Evolutionary conservation across 2,888 invertebrate species (phyloP).

Genomic region (Heliconius hortense): DNA sequence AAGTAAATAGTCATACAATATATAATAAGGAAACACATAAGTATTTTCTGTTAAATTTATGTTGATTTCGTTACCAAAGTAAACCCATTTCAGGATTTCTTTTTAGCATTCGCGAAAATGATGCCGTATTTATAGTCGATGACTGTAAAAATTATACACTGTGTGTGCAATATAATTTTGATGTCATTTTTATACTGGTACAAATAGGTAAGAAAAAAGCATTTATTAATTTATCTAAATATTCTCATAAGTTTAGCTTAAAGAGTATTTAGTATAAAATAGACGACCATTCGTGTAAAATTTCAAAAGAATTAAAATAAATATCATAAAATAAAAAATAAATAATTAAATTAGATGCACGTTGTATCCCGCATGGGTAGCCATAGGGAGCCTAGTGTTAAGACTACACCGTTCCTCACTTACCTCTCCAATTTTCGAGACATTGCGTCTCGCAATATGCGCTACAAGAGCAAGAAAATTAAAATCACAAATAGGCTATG

Average conservation of each 20-base stretch:
- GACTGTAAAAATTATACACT: constrained; percentile 1
- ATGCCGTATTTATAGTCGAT: constrained; percentile 61
- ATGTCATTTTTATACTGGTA: background rate
- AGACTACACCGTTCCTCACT: background rate
- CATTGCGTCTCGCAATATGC: background rate
- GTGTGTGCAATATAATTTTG: background rate
- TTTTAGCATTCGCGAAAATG: constrained; percentile 70
- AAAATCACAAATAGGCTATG: too few relatives aligned
- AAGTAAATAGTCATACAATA: background rate
- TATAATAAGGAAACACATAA: constrained; percentile 19
- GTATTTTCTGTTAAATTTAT: constrained; percentile 69
- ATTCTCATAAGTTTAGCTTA: background rate
- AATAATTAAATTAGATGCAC: background rate
- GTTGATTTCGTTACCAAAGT: constrained; percentile 77
- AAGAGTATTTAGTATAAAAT: too few relatives aligned
- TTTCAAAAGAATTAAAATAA: background rate
- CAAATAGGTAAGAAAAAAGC: background rate
- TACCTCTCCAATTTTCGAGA: background rate
- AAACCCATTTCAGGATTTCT: constrained; percentile 78
- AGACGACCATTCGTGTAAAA: too few relatives aligned
- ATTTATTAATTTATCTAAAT: background rate
- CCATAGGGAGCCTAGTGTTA: background rate
- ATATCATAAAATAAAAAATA: background rate
- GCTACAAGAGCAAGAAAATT: too few relatives aligned
- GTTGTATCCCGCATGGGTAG: background rate